Base-by-base conservation (phyloP, 1,140 invertebrate species). In the Drosophila triauraria region DNA sequence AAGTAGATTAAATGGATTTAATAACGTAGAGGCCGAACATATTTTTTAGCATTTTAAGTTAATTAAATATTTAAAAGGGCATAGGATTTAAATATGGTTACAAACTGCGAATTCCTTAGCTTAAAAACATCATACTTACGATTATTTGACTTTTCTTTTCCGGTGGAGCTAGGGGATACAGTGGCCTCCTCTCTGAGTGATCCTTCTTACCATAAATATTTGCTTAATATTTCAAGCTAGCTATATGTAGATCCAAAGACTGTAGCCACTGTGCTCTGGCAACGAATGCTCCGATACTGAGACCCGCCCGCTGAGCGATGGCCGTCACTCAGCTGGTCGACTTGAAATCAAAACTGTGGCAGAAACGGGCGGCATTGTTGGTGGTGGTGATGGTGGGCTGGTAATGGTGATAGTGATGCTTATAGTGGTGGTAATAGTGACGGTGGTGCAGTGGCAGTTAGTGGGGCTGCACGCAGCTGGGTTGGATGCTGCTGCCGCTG, bases 271-370 rank as follows among this genome's bases (percentile, higher is more conserved):
- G 35, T 56, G 13, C 35, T 10, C 20, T 6, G 40, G 53, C 20
- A 56, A n/a, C n/a, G 12, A 54, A 23, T 46, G 32, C 57, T 72
- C 38, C 53, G 53, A 70, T 70, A 46, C 30, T 44, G 58, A 46
- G 35, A 43, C 65, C 47, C 58, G 80, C 63, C 54, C 56, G 58
- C 40, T 54, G 69, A 81, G 80, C 35, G 74, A 75, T 70, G 68
- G 71, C 67, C 68, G 77, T 63, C 74, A 76, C 72, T 90, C 78
- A 63, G 74, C 48, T 82, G 69, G 62, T 77, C 75, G 71, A 56
- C 75, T 82, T 77, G 88, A 91, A 91, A 91, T 87, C 84, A 87
- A 91, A 91, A 84, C 88, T 87, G 63, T 84, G 68, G 74, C 83
- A 84, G 82, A 59, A 68, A 75, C 43, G 56, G 47, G 68, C 57